Conservation (phyloP, 2,888 invertebrate genomes). For the Chloromyia formosa region DNA sequence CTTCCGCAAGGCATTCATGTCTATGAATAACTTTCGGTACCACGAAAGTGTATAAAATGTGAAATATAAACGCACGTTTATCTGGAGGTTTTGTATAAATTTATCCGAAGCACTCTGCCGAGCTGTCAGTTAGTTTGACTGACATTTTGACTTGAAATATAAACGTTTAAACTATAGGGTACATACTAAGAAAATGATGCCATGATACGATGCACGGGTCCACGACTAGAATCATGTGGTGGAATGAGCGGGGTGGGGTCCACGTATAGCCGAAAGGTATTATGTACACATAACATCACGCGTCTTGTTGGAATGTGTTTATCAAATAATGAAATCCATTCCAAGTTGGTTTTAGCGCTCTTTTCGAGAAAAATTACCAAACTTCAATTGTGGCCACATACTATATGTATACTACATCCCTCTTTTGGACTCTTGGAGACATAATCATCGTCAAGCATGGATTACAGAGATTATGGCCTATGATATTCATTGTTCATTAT, state of each 20-base stretch:
- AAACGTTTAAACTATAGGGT: slow-evolving; percentile 52
- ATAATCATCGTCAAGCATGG: too few relatives aligned
- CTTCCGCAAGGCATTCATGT: slow-evolving; percentile 11
- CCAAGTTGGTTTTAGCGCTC: slow-evolving; percentile 10
- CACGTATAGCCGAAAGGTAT: slow-evolving; percentile 37
- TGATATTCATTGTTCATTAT: too few relatives aligned
- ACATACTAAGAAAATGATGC: slow-evolving; percentile 52
- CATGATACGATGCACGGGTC: slow-evolving; percentile 42
- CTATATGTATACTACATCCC: too few relatives aligned
- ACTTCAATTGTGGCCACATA: too few relatives aligned
- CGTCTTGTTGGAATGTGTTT: slow-evolving; percentile 34
- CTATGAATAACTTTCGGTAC: slow-evolving; percentile 27
- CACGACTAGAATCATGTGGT: neutral
- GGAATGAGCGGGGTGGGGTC: neutral
- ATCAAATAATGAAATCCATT: slow-evolving; percentile 35
- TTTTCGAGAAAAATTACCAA: too few relatives aligned
- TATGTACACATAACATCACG: slow-evolving; percentile 16
- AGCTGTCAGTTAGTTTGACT: slow-evolving; percentile 61
- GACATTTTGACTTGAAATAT: slow-evolving; percentile 61
- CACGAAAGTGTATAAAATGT: slow-evolving; percentile 40
- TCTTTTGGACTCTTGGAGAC: too few relatives aligned
- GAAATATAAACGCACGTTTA: slow-evolving; percentile 40
- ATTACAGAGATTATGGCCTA: too few relatives aligned
- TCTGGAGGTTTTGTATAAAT: slow-evolving; percentile 50
- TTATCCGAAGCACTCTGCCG: slow-evolving; percentile 56